Evolutionary conservation across 1,140 invertebrate genomes (phyloP).

Genomic region (Diploscapter pachys): DNA sequence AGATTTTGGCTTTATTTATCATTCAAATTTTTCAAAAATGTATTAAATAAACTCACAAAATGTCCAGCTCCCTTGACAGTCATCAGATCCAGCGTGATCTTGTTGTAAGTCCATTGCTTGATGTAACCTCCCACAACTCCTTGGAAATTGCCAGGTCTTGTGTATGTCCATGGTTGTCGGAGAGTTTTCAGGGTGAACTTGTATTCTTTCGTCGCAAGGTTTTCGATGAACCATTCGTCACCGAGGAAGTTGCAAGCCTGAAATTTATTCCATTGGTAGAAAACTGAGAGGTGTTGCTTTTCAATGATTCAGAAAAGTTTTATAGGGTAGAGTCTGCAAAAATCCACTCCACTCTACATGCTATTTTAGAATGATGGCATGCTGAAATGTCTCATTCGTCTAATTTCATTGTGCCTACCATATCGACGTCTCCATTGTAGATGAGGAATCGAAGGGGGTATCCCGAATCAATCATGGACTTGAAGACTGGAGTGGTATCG

Average conservation of each 20-base stretch:
- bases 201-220: conserved; percentile 28
- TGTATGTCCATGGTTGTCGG: conserved; percentile 32
- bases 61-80: conserved; percentile 28
- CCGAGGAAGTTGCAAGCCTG: conserved; percentile 64
- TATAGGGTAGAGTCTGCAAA: no score
- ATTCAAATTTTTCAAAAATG: no score
- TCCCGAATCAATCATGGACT: conserved; percentile 29
- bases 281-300: no score
- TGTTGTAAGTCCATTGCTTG: conserved; percentile 9
- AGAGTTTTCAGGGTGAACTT: conserved; percentile 21
- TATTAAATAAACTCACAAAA: conserved; percentile 47
- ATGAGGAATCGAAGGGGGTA: conserved; percentile 60
- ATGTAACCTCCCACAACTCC: conserved; percentile 29
- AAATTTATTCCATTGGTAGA: no score
- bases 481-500: conserved; percentile 31
- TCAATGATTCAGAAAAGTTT: no score
- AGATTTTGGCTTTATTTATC: no score
- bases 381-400: no score
- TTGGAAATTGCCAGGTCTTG: conserved; percentile 13
- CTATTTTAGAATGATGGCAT: no score
- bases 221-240: conserved; percentile 64
- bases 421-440: conserved; percentile 66
- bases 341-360: no score
- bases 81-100: conserved; percentile 32
- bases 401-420: conserved; percentile 36